Evolutionary conservation across 2,797 vertebrate species (phyloP), one percentile per base, ranked within the genome.

Genomic region (Trachurus trachurus): DNA sequence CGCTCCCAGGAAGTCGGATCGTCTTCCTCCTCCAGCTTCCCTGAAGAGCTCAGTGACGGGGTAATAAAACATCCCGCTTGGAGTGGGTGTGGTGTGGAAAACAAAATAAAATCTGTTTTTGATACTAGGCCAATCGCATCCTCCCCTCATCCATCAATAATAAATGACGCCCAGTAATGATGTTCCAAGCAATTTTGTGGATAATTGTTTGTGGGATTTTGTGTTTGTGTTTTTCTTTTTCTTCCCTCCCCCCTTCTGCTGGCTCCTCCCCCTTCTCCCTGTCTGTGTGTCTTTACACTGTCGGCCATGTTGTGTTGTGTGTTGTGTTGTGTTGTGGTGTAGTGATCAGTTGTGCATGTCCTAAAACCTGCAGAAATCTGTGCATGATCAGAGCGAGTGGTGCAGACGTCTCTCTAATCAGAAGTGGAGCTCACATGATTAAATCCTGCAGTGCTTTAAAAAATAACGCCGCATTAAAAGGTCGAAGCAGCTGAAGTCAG

Each of bases 61-160:
- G 98, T 98, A 98, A 98, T 96, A 95, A 95, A 93, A 26, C 96
- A 95, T 96, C 87, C 87, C 89, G 94, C 93, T 93, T 95, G 96
- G 96, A 95, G 96, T 98, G 96, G 96, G 95, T 97, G 96, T 97
- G 96, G 94, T 96, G 96, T 95, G 95, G 39, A 90, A 78, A 68
- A 63, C 26, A 26, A 26, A 78, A 78, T 73, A 37, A 71, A 86
- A 83, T 86, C 66, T 85, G 60, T 87, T 82, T 86, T 26, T 26
- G 71, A 84, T 78, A 90, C 87, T 87, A 62, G 88, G 82, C 87
- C 91, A 88, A 87, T 93, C 92, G 94, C 92, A 75, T 70, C 54
- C 92, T 89, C 95, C 93, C 94, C 94, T 85, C 77, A 82, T 78
- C 66, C 73, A 82, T 86, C 26, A 26, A 26, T 26, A 26, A 26